These are phyloP conservation scores for Brassicogethes aeneus DNA, from an alignment of 2,888 invertebrate species.

Conservation along the genomic window DNA sequence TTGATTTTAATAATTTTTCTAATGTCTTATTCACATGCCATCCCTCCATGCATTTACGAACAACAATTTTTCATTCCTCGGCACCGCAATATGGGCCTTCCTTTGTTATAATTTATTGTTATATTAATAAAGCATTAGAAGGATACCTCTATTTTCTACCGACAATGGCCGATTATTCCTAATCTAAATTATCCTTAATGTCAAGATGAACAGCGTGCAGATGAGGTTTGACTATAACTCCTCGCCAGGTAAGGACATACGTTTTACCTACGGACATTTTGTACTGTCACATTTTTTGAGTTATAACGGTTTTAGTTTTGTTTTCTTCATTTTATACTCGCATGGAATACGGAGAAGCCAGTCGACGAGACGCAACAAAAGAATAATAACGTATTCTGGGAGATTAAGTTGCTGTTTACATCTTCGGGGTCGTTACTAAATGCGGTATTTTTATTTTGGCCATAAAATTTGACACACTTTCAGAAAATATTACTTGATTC, in stretches of 20 bases:
- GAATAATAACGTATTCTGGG: not conserved
- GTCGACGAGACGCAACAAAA: not conserved
- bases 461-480: not conserved
- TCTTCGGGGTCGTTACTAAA: not conserved
- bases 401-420: not conserved
- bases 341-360: not conserved
- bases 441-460: not conserved
- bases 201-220: constrained; percentile 29
- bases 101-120: not conserved
- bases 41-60: constrained; percentile 17
- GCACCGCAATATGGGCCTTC: constrained; percentile 7
- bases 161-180: constrained; percentile 31
- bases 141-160: constrained; percentile 1
- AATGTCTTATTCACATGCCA: constrained; percentile 21
- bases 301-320: constrained; percentile 9
- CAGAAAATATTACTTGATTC: too few relatives aligned
- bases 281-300: constrained; percentile 11
- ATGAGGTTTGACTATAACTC: constrained; percentile 16
- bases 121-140: not conserved
- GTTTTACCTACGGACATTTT: constrained; percentile 9
- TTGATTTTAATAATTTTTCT: constrained; percentile 12
- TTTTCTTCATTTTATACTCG: not conserved
- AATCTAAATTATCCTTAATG: constrained; percentile 39
- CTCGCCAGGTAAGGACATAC: constrained; percentile 10
- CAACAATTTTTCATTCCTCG: constrained; percentile 22